Evolutionary conservation across 2,888 invertebrate species (phyloP).

Genomic region (Aspidapion aeneum): DNA sequence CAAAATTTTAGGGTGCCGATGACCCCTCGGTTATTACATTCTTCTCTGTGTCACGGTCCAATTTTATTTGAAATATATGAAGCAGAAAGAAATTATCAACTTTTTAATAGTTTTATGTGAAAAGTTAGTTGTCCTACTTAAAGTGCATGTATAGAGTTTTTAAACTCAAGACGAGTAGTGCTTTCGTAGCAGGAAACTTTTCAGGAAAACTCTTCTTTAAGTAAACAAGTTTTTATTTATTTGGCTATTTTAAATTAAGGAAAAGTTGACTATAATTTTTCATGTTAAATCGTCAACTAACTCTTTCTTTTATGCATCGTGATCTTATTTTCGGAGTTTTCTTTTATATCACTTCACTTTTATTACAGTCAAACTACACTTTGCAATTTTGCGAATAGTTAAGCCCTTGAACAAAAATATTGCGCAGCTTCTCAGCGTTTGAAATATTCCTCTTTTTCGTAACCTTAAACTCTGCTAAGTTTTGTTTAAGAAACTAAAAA

Average conservation of each 20-base stretch:
- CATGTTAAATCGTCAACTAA: neutral
- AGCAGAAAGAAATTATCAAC: neutral
- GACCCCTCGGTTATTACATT: too few relatives aligned
- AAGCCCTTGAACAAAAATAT: neutral
- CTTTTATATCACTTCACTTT: neutral
- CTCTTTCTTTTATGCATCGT: neutral
- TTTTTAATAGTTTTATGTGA: neutral
- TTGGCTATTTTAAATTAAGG: neutral
- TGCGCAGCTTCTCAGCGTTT: neutral
- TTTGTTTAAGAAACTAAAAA: too few relatives aligned
- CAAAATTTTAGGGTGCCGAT: too few relatives aligned
- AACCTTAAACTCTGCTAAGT: neutral
- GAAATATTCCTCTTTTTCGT: neutral
- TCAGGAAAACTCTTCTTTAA: neutral
- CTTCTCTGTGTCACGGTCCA: too few relatives aligned
- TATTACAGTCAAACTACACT: neutral
- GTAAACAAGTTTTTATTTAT: constrained; percentile 1
- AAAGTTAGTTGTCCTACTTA: neutral
- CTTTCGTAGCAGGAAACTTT: neutral
- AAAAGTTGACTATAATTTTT: neutral
- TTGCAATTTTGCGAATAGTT: neutral
- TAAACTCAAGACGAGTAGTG: neutral
- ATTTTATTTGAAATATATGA: too few relatives aligned
- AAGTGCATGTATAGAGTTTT: too few relatives aligned
- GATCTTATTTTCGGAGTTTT: neutral